These are phyloP conservation scores for Amblyteles armatorius DNA, from an alignment of 2,888 invertebrate species.

Conservation along the genomic window DNA sequence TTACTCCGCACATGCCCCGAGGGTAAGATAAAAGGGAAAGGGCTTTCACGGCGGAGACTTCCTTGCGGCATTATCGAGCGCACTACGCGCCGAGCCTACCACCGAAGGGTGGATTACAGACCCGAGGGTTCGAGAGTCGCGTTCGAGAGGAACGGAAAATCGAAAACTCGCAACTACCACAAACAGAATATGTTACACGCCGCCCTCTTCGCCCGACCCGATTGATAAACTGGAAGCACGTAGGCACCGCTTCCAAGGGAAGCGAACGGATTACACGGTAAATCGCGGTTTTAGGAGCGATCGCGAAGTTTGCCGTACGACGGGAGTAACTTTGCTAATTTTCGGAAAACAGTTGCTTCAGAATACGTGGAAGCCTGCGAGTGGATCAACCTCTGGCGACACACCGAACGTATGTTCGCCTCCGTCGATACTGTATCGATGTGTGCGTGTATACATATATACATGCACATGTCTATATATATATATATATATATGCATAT, in stretches of 20 bases:
- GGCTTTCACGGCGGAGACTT: slow-evolving; percentile 11
- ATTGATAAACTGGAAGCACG: slow-evolving; percentile 30
- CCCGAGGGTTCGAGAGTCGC: slow-evolving; percentile 9
- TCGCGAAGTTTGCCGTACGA: slow-evolving; percentile 33
- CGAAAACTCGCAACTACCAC: background rate
- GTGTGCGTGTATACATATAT: background rate
- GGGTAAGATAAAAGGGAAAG: background rate
- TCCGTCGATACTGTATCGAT: background rate
- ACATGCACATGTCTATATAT: no score
- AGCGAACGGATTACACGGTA: slow-evolving; percentile 9
- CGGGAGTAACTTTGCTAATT: slow-evolving; percentile 41
- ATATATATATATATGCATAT: no score
- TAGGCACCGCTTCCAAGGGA: background rate
- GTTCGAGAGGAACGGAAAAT: background rate
- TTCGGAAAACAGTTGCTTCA: slow-evolving; percentile 26
- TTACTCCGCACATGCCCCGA: slow-evolving; percentile 12
- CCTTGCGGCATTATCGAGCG: slow-evolving; percentile 8
- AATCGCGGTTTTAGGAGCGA: slow-evolving; percentile 36
- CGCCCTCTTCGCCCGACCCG: slow-evolving; percentile 11
- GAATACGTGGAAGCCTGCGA: slow-evolving; percentile 11
- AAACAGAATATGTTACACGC: slow-evolving; percentile 21
- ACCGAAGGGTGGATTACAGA: slow-evolving; percentile 36
- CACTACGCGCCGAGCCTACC: slow-evolving; percentile 3
- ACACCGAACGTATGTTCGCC: slow-evolving; percentile 11
- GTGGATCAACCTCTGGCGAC: slow-evolving; percentile 12